Percentiles rank a stretch among this genome's conserved stretches.
phyloP scores from a whole-genome alignment of 35 echinoderm and acorn worm species.

The Apostichopus californicus region DNA sequence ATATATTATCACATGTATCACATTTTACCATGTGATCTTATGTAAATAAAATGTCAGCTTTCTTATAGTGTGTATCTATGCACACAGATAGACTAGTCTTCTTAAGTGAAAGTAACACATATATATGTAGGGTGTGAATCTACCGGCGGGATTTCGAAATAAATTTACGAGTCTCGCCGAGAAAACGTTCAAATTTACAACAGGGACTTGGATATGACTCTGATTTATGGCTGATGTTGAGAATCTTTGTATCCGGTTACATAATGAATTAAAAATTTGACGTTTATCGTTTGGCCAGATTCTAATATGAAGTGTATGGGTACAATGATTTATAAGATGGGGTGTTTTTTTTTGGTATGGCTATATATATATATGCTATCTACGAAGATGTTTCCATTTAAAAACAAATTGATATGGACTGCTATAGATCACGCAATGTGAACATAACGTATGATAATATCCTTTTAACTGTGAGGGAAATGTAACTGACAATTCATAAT shows the following conservation, averaged over 20 bases:
- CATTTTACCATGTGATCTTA: no score
- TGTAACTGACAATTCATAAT: no score
- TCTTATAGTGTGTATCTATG: no score
- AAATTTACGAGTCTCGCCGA: neutral
- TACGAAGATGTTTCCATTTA: neutral
- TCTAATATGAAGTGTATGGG: neutral
- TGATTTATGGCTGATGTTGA: neutral
- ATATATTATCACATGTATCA: no score
- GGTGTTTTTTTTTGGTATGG: no score
- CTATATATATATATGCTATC: neutral
- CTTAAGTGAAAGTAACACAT: no score
- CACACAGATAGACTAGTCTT: no score
- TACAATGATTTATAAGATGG: neutral
- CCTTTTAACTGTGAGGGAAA: neutral
- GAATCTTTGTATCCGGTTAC: neutral
- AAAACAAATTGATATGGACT: neutral
- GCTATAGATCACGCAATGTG: neutral
- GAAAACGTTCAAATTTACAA: neutral
- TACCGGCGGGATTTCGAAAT: neutral
- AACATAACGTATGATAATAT: neutral
- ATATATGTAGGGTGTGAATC: neutral
- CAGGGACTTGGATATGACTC: neutral
- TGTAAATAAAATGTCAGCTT: no score
- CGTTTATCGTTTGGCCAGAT: constrained; percentile 3
- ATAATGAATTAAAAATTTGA: constrained; percentile 10